A percentile compares a stretch with the other conserved stretches of the same genome.
These are phyloP conservation scores for Hippoglossus stenolepis DNA, from an alignment of 2,113 vertebrate species.

Conservation along the genomic window DNA sequence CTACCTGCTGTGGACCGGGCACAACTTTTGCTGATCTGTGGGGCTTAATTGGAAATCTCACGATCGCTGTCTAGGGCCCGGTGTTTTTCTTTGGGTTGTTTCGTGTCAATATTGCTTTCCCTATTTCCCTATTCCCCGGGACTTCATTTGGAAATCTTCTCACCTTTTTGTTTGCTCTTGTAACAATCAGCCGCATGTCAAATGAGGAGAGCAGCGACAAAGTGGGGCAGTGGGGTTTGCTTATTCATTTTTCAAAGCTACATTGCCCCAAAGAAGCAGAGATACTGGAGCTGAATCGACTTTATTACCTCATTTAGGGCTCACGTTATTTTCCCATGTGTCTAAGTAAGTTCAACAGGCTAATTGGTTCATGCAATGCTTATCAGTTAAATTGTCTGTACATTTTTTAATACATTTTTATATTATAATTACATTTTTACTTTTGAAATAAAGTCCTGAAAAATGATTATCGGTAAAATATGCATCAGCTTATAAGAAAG, in stretches of 20 bases:
- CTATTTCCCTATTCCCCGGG: background rate
- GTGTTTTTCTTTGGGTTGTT: constrained; percentile 12
- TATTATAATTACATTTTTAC: too few species aligned
- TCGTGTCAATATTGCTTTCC: constrained; percentile 2
- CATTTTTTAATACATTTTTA: too few species aligned
- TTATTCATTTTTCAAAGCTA: background rate
- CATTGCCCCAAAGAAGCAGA: background rate
- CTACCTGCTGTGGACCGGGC: background rate
- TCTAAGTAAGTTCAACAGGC: background rate
- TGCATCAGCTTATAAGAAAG: too few species aligned
- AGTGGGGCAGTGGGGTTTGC: background rate
- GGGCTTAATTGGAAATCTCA: constrained; percentile 31
- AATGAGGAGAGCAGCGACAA: background rate
- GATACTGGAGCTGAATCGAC: background rate
- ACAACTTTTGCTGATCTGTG: constrained; percentile 14
- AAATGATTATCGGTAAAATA: too few species aligned
- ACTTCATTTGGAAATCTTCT: background rate
- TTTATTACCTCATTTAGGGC: background rate
- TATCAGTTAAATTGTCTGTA: background rate
- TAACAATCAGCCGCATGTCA: background rate
- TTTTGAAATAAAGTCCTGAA: too few species aligned
- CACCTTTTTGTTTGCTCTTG: background rate
- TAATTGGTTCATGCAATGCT: background rate
- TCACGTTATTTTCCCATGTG: background rate
- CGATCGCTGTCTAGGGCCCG: background rate